Evolutionary conservation across 2,888 invertebrate genomes (phyloP), one percentile per base, ranked within the genome.

Genomic region (Cheilosia soror): DNA sequence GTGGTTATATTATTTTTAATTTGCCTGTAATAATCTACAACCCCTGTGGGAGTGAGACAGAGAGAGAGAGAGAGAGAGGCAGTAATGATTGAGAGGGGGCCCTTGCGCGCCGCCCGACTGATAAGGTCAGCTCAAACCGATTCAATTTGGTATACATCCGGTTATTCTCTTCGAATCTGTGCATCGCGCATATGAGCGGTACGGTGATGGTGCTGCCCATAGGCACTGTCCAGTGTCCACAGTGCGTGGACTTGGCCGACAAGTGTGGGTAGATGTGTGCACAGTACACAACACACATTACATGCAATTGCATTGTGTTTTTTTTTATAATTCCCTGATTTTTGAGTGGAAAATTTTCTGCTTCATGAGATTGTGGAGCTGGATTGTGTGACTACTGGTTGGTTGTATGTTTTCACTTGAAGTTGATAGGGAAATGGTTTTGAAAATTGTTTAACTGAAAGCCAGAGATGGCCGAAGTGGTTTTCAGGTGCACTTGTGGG

Each of bases 51-150:
- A 40, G 20, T 13, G 44, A 13, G 44, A n/a, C 6, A 29, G 51
- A 13, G 5, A 40, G 4, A 3, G 40, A 40, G 4, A 3, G 40
- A 20, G 33, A 31, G 27, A 27, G n/a, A 5, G 13, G 0, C 5
- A 60, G 37, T 47, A 15, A 20, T 7, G 47, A 15, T 47, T 9
- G 9, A 9, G 47, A 47, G 20, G 47, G 20, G 47, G 7, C 5
- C 5, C 20, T 20, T 58, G 40, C 4, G 4, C 13, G 53, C 20
- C 5, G 13, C 4, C 25, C 55, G 58, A 33, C 44, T 69, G 79
- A 84, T 84, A 84, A 79, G 69, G 63, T 69, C 63, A 69, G 79
- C 65, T 84, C 27, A 33, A 79, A 75, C 83, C 73, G 42, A 84
- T 79, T 84, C 58, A 53, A 78, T 58, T 75, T 58, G 69, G 79